These are phyloP conservation scores for Perizoma flavofasciatum DNA, from an alignment of 2,888 invertebrate genomes.

Conservation along the genomic window DNA sequence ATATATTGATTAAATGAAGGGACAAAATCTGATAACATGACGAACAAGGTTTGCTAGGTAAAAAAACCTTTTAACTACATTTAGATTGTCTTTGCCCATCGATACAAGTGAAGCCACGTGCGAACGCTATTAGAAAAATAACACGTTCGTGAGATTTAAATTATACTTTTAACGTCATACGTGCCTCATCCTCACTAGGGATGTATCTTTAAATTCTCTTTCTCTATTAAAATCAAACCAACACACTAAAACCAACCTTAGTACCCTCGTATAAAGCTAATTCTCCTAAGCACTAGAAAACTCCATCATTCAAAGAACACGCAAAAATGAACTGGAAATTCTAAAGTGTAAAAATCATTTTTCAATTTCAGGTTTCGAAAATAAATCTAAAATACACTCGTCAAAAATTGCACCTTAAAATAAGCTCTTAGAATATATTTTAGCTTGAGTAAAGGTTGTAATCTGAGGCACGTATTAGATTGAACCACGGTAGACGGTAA, in stretches of 20 bases:
- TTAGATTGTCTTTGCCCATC: no score
- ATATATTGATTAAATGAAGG: no score
- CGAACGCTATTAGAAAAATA: conserved; percentile 13
- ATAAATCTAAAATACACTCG: conserved; percentile 12
- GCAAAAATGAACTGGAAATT: conserved; percentile 20
- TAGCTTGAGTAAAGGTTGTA: conserved; percentile 4
- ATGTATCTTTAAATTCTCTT: conserved; percentile 6
- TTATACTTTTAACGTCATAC: conserved; percentile 15
- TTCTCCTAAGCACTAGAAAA: not conserved
- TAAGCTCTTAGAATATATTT: conserved; percentile 19
- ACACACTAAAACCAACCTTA: not conserved
- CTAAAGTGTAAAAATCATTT: conserved; percentile 13
- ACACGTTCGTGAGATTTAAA: conserved; percentile 13
- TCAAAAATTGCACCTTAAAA: conserved; percentile 3
- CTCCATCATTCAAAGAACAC: not conserved
- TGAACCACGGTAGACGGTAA: conserved; percentile 13
- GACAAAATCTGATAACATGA: no score
- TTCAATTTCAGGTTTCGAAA: conserved; percentile 8
- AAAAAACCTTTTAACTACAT: no score
- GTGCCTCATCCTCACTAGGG: conserved; percentile 10
- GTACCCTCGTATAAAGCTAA: not conserved
- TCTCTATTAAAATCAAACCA: not conserved
- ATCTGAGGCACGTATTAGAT: conserved; percentile 28
- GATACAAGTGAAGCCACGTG: conserved; percentile 4
- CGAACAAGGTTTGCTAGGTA: no score